Evolutionary conservation across 92 coral and sea anemone species (phyloP).

Genomic region (Heteractis magnifica): DNA sequence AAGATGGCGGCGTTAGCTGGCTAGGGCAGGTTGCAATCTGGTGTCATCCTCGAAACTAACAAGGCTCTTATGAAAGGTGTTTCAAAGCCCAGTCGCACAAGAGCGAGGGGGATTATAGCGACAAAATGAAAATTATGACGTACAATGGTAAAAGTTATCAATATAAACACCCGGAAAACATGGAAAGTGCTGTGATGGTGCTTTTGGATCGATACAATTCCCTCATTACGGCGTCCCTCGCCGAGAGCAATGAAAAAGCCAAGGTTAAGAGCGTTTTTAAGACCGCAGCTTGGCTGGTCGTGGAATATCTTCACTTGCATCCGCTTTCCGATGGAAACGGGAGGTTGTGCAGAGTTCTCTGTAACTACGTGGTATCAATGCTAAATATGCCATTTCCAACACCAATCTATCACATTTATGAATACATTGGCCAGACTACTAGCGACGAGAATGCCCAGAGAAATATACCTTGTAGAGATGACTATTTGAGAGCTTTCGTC

Average conservation of each 20-base stretch:
- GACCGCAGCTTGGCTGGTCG: background rate
- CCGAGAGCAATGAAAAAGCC: background rate
- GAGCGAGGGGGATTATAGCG: background rate
- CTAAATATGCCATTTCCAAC: background rate
- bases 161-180: conserved; percentile 8
- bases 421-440: background rate
- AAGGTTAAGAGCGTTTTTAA: conserved; percentile 7
- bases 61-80: background rate
- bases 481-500: background rate
- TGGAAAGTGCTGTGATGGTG: background rate
- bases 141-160: background rate
- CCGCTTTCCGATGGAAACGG: conserved; percentile 3
- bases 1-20: no score
- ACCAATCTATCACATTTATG: background rate
- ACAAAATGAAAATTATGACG: background rate
- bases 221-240: background rate
- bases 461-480: background rate
- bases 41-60: no score
- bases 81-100: background rate
- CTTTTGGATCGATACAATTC: background rate
- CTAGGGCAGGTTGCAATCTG: no score
- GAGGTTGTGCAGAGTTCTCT: background rate
- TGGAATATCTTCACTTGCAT: conserved; percentile 3
- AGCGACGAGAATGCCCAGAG: background rate
- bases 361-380: conserved; percentile 1